phyloP scores from a whole-genome alignment of 2,113 vertebrate genomes.

The Zingel zingel region DNA sequence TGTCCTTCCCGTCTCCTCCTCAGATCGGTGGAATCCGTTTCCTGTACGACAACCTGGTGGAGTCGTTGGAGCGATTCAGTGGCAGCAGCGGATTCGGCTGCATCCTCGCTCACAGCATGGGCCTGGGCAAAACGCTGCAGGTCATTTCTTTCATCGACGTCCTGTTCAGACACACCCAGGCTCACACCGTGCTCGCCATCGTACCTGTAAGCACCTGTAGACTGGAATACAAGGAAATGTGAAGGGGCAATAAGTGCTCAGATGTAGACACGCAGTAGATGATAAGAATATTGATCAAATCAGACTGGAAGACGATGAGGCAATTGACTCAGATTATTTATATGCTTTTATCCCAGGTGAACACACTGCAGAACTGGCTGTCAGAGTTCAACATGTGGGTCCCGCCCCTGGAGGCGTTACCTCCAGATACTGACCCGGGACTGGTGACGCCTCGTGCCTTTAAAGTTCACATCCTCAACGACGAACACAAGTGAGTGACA shows the following conservation, averaged over 20 bases:
- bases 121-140: constrained; percentile 96
- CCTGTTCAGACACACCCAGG: constrained; percentile 93
- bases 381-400: constrained; percentile 97
- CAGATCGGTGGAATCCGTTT: constrained; percentile 97
- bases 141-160: constrained; percentile 97
- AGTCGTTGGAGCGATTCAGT: constrained; percentile 93
- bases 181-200: constrained; percentile 97
- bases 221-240: background rate
- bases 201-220: constrained; percentile 90
- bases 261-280: background rate
- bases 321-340: background rate
- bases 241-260: background rate
- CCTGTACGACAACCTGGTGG: constrained; percentile 96
- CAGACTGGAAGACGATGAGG: background rate
- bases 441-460: constrained; percentile 90
- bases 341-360: constrained; percentile 85
- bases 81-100: constrained; percentile 95
- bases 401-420: constrained; percentile 89
- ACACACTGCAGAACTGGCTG: constrained; percentile 97
- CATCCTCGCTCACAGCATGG: constrained; percentile 98
- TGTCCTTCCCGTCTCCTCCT: background rate
- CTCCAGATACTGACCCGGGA: constrained; percentile 85
- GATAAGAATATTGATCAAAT: background rate
- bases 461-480: constrained; percentile 96
- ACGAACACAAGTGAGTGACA: constrained; percentile 94